Evolutionary conservation across 1,140 invertebrate species (phyloP).

Genomic region (Trinorchestia longiramus): DNA sequence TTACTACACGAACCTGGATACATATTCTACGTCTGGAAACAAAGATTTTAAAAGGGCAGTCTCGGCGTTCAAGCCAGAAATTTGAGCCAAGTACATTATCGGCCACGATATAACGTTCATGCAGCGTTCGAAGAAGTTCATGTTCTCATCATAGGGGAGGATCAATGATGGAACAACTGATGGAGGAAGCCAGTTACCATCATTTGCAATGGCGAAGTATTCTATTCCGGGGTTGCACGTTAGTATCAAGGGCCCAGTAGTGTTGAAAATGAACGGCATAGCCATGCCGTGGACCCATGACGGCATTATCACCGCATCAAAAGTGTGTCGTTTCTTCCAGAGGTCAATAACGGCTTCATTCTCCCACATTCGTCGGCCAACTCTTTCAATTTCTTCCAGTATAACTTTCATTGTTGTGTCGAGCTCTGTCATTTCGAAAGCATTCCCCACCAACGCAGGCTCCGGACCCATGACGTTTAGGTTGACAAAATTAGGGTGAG

Average conservation of each 20-base stretch:
- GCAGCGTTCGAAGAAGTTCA: constrained; percentile 17
- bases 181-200: constrained; percentile 11
- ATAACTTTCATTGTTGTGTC: neutral
- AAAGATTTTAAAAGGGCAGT: too few relatives aligned
- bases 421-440: neutral
- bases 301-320: neutral
- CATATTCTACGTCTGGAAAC: too few relatives aligned
- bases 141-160: constrained; percentile 6
- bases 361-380: neutral
- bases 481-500: constrained; percentile 37
- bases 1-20: too few relatives aligned
- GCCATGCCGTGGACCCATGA: neutral
- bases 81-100: too few relatives aligned
- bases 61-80: too few relatives aligned
- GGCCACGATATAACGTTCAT: too few relatives aligned
- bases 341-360: neutral
- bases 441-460: neutral
- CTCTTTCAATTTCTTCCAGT: neutral
- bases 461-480: neutral
- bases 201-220: neutral
- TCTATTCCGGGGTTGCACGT: neutral
- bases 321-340: neutral
- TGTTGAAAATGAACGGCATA: neutral
- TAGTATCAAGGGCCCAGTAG: neutral
- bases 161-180: neutral